Percentiles rank a stretch among this genome's conserved stretches.
phyloP scores from a whole-genome alignment of 2,797 vertebrate genomes.

The Cichlasoma orientale region DNA sequence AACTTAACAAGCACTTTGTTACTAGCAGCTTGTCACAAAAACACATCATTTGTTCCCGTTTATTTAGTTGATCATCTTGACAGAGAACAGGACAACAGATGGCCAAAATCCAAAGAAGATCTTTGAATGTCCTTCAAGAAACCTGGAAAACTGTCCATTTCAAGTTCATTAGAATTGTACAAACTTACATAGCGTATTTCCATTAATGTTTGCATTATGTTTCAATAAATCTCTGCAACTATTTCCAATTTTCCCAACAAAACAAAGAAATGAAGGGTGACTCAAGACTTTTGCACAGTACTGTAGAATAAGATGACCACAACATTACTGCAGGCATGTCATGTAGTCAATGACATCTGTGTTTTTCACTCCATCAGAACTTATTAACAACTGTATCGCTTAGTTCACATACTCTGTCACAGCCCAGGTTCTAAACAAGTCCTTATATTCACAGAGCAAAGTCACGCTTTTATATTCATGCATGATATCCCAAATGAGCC shows the following conservation, averaged over 20 bases:
- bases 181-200: background rate
- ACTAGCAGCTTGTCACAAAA: no score
- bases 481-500: slow-evolving; percentile 53
- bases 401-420: slow-evolving; percentile 32
- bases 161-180: slow-evolving; percentile 5
- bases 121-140: no score
- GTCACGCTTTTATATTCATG: slow-evolving; percentile 59
- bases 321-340: background rate
- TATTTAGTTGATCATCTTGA: no score
- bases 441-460: slow-evolving; percentile 44
- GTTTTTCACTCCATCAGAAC: slow-evolving; percentile 31
- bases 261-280: background rate
- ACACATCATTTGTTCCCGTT: no score
- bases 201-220: background rate
- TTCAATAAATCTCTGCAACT: background rate
- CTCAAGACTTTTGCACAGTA: background rate
- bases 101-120: no score
- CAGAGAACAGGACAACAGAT: no score
- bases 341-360: slow-evolving; percentile 10
- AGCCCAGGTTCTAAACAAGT: slow-evolving; percentile 14
- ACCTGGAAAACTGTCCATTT: background rate
- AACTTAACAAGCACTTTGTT: no score
- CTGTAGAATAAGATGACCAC: slow-evolving; percentile 5
- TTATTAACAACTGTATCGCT: slow-evolving; percentile 36
- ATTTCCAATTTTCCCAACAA: background rate